phyloP scores from a whole-genome alignment of 2,113 vertebrate species.

The Chloebia gouldiae region DNA sequence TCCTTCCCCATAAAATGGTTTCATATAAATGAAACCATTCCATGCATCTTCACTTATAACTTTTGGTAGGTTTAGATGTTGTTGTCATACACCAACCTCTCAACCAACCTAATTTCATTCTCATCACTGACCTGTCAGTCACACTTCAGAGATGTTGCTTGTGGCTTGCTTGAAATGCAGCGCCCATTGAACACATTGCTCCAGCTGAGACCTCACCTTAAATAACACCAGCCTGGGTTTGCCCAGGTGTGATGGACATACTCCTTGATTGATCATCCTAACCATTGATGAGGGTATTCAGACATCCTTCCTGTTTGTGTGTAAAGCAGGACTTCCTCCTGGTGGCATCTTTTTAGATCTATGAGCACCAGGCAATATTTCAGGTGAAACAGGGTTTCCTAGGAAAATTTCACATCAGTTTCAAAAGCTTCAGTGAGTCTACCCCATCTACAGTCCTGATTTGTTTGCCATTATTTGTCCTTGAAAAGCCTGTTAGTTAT shows the following conservation, averaged over 20 bases:
- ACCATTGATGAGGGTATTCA: background rate
- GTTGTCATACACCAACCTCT: background rate
- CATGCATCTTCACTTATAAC: background rate
- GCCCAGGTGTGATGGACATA: background rate
- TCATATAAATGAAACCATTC: background rate
- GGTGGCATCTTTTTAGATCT: rapidly evolving
- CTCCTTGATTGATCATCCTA: background rate
- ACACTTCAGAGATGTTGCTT: background rate
- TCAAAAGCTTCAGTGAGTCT: background rate
- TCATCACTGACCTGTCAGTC: background rate
- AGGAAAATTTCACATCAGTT: background rate
- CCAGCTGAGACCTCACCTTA: background rate
- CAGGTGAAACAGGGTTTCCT: background rate
- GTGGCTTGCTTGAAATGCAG: background rate
- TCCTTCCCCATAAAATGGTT: background rate
- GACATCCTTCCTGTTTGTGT: background rate
- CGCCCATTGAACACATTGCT: rapidly evolving
- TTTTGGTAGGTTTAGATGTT: background rate
- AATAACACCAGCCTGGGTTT: background rate
- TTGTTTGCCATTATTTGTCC: background rate
- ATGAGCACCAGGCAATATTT: background rate
- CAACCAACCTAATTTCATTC: background rate
- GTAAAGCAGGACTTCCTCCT: background rate
- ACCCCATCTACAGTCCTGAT: background rate
- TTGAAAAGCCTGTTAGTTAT: background rate